Conservation (phyloP, 2,797 vertebrate species). For the Enteromius afrohamiltoni region DNA sequence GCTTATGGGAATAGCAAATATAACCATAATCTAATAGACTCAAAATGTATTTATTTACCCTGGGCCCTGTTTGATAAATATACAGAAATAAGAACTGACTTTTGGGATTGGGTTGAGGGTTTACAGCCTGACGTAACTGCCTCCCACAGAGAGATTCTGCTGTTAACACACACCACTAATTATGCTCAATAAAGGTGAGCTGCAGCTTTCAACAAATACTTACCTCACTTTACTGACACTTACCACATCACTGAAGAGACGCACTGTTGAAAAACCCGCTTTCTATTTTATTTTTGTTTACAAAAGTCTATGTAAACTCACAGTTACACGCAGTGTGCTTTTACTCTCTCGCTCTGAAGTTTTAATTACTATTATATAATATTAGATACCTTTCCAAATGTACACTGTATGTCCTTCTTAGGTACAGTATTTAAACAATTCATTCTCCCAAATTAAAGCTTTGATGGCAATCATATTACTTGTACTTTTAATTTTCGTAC, state of each 20-base stretch:
- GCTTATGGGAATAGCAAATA: not conserved
- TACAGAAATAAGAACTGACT: not conserved
- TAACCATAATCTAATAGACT: not conserved
- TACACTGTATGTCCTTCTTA: not conserved
- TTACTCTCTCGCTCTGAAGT: not conserved
- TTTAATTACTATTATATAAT: not conserved
- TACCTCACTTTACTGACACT: constrained; percentile 35
- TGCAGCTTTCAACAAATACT: constrained; percentile 36
- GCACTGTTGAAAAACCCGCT: not conserved
- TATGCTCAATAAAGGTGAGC: constrained; percentile 41
- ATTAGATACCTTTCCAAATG: not conserved
- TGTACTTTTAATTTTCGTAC: constrained; percentile 11
- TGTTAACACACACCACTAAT: constrained; percentile 40
- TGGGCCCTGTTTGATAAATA: not conserved
- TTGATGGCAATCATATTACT: not conserved
- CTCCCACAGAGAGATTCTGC: constrained; percentile 24
- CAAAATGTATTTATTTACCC: not conserved
- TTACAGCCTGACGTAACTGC: constrained; percentile 40
- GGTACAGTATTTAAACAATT: not conserved
- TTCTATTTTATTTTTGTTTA: constrained; percentile 2
- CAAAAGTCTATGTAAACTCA: not conserved
- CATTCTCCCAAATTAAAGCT: not conserved
- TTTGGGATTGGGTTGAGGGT: constrained; percentile 13
- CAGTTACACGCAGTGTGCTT: not conserved
- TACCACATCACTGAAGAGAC: constrained; percentile 39